phyloP scores from a whole-genome alignment of 2,797 vertebrate species.

The Melanotaenia boesemani region DNA sequence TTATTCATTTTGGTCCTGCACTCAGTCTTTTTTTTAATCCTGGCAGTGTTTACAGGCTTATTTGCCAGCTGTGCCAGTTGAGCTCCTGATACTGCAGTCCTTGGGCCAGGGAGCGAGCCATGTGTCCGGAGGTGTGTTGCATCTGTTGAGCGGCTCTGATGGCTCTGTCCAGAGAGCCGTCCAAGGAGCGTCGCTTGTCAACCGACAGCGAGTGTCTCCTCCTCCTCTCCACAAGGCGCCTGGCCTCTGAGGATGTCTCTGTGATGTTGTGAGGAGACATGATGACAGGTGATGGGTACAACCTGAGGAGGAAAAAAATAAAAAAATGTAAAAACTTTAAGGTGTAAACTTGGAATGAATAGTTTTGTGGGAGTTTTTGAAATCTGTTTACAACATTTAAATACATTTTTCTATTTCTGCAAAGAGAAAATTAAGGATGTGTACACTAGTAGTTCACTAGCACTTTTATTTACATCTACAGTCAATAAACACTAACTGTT shows the following conservation, averaged over 20 bases:
- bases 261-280: conserved; percentile 24
- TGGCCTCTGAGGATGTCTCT: conserved; percentile 21
- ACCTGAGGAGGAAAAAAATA: conserved; percentile 31
- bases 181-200: conserved; percentile 64
- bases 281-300: conserved; percentile 52
- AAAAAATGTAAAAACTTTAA: background rate
- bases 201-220: conserved; percentile 49
- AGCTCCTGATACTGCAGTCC: conserved; percentile 77
- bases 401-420: no score
- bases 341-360: background rate
- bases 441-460: no score
- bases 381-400: background rate
- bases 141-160: conserved; percentile 82
- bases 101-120: conserved; percentile 80
- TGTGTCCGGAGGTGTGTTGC: conserved; percentile 78
- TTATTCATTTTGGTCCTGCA: conserved; percentile 27
- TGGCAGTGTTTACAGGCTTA: background rate
- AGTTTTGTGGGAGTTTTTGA: background rate
- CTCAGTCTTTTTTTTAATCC: background rate
- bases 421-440: background rate
- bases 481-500: no score
- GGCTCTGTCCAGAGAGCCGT: conserved; percentile 81
- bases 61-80: conserved; percentile 50
- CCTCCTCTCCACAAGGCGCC: conserved; percentile 17
- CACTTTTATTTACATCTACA: no score